Evolutionary conservation across 1,140 invertebrate genomes (phyloP).

Genomic region (Brachionus asplanchnoidis): DNA sequence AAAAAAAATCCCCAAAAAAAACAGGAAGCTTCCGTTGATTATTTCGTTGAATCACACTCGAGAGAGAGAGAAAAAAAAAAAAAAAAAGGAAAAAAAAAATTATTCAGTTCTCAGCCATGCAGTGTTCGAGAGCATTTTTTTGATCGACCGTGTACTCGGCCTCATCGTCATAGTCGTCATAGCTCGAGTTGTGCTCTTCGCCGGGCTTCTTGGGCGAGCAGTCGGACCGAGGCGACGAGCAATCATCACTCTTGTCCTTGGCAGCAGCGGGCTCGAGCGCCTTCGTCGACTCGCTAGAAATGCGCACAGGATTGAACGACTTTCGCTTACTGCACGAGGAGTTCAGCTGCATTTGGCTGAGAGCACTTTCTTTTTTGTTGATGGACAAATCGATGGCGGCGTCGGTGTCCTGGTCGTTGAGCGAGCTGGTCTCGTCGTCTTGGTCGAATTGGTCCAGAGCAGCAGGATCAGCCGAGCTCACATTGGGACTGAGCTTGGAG

Average conservation of each 20-base stretch:
- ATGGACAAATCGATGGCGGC: background rate
- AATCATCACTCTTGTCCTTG: background rate
- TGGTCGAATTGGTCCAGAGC: background rate
- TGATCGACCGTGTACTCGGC: background rate
- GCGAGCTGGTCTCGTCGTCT: background rate
- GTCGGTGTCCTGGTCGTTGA: background rate
- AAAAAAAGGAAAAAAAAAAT: background rate
- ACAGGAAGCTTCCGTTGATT: background rate
- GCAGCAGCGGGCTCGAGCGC: background rate
- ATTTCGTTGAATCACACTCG: background rate
- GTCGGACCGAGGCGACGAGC: background rate
- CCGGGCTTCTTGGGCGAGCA: background rate
- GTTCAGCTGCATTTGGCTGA: slow-evolving; percentile 3
- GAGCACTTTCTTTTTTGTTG: background rate
- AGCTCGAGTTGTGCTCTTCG: background rate
- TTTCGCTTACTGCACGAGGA: slow-evolving; percentile 15
- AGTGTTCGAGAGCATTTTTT: background rate
- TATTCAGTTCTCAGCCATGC: background rate
- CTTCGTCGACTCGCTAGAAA: background rate
- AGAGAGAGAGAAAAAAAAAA: background rate
- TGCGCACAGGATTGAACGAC: background rate
- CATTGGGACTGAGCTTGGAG: background rate
- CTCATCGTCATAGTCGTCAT: slow-evolving; percentile 13
- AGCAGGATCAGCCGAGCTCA: no score
- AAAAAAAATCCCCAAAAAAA: background rate